Base-by-base conservation (phyloP, 2,113 vertebrate genomes). In the Melanerpes aurifrons region DNA sequence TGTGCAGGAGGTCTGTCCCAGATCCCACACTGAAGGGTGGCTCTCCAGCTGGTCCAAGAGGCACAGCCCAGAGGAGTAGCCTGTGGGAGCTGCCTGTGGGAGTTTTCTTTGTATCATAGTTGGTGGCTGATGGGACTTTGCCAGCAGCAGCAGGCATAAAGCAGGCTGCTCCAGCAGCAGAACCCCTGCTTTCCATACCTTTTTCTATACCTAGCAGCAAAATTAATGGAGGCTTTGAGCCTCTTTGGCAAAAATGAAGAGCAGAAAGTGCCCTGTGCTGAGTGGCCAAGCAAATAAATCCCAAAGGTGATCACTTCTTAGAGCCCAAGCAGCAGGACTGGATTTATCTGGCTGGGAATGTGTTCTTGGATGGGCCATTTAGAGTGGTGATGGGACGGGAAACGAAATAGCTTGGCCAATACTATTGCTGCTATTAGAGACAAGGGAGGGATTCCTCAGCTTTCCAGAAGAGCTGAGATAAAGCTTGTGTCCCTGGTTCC, bases 171-270 rank as follows among this genome's bases (percentile, higher is more conserved):
- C 16, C 40, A 28, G 26, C 29, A 64, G 40, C 53, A 29, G 50
- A 50, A 62, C 28, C 24, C 21, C 32, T 62, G 32, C 53, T 40
- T 77, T 11, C 43, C 1, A 1, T 69, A 73, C n/a, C n/a, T 6
- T 86, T 58, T 82, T 64, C 53, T 54, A 16, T 61, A 25, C 31
- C 25, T 64, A 56, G 43, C 47, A 56, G 48, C 57, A 77, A 76
- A 72, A 80, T 87, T 70, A 79, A 69, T 35, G 57, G 64, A 77
- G 59, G 26, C 40, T 62, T 72, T 69, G 57, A 80, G 58, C 43
- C 64, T 56, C 50, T 45, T n/a, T 85, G 35, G 56, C 50, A 91
- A 66, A 91, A 62, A 78, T 89, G 56, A 85, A 87, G 94, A 79
- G 40, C 78, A 80, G 71, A 50, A 78, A 76, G 50, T 45, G 24